Evolutionary conservation across 2,797 vertebrate genomes (phyloP), one percentile per base, ranked within the genome.

Genomic region (Uromys caudimaculatus): DNA sequence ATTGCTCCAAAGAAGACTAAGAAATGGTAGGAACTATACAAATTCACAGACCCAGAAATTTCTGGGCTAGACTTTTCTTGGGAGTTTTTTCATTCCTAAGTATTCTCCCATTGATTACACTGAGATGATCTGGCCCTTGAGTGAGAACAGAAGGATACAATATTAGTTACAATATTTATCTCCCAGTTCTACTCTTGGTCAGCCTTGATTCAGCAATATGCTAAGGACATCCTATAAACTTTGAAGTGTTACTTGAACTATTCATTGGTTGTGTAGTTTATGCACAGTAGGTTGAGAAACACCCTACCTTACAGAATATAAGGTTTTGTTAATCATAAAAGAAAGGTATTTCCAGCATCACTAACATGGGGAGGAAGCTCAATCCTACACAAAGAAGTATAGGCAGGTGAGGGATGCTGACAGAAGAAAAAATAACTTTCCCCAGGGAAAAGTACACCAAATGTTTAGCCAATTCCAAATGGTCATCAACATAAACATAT

Each of bases 1-100:
- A 71, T 56, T 81, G 79, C 27, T 12, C 41, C 86, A 76, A 41
- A 94, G 85, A 93, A 96, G 81, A 89, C 7, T 38, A 52, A 76
- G 27, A 95, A 44, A 19, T 64, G 35, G 16, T 52, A 19, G 32
- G 92, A 95, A 62, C 27, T 2, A 9, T 8, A 38, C 0, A 44
- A 38, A 23, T 84, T 86, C 29, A 94, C 60, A 89, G 79, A 73
- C 19, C 58, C 41, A 81, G 77, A 21, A 91, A 89, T 94, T 92
- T 64, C 3, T 69, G 58, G 73, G 56, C 21, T 77, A 89, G 62
- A 81, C 56, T 58, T 69, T 52, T 92, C 69, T n/a, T 58, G 38
- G 27, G 29, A 89, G 41, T n/a, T 69, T 94, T 91, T 76, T n/a
- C 16, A 17, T 16, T 91, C 67, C 27, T 47, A 83, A 75, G 79